Evolutionary conservation across 1,140 invertebrate species (phyloP).

Genomic region (Procambarus virginalis): DNA sequence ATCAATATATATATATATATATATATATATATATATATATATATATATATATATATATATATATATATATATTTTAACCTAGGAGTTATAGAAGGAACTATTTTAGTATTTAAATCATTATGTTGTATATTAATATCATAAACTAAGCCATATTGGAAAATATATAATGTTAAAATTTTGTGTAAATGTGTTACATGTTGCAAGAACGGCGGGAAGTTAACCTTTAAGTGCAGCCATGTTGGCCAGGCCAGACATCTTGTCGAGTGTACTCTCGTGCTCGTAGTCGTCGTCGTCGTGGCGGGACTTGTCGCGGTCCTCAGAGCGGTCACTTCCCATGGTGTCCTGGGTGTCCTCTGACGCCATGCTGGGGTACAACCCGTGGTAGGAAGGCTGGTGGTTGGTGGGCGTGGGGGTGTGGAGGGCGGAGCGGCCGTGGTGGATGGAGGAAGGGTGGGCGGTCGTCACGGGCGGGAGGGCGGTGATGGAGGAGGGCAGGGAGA

Average conservation of each 20-base stretch:
- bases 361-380: slow-evolving; percentile 51
- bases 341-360: slow-evolving; percentile 67
- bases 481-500: slow-evolving; percentile 68
- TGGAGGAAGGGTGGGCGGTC: slow-evolving; percentile 61
- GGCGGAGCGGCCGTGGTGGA: slow-evolving; percentile 56
- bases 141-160: too few species aligned
- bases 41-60: slow-evolving; percentile 7
- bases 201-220: neutral
- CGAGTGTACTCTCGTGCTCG: slow-evolving; percentile 65
- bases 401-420: slow-evolving; percentile 59
- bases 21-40: slow-evolving; percentile 8
- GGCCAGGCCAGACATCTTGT: slow-evolving; percentile 70
- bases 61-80: neutral
- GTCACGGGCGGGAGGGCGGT: slow-evolving; percentile 65
- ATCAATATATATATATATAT: slow-evolving; percentile 6
- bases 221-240: slow-evolving; percentile 71
- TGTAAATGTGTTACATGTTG: too few species aligned
- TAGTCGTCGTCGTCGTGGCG: slow-evolving; percentile 65
- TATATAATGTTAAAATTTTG: too few species aligned
- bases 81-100: too few species aligned
- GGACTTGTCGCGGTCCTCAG: slow-evolving; percentile 65
- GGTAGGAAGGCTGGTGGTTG: slow-evolving; percentile 62
- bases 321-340: slow-evolving; percentile 68
- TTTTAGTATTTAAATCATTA: too few species aligned
- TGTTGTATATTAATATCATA: too few species aligned